Evolutionary conservation across 2,113 vertebrate genomes (phyloP), one percentile per base, ranked within the genome.

Genomic region (Pungitius pungitius): DNA sequence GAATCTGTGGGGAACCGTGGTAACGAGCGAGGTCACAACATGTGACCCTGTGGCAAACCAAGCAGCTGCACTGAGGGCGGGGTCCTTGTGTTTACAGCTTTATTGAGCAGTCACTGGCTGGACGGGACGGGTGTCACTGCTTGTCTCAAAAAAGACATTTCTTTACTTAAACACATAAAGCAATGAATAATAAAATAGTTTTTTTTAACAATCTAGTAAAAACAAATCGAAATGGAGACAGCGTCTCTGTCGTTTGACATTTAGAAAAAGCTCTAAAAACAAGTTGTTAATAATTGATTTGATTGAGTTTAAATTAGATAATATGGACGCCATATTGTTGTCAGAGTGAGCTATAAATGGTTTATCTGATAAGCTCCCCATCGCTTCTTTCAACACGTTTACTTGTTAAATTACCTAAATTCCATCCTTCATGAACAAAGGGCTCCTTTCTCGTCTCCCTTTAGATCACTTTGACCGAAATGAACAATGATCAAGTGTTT

Each of bases 351-450:
- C 57, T 10, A 65, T 27, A 22, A 47, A 64, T 66, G 3, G 54
- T 70, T 78, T 0, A 80, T 80, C 64, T 75, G 12, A 56, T 12
- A 30, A 42, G 60, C 66, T 71, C 51, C 30, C 45, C 37, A 8
- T 66, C 58, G 40, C 37, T 62, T 17, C 18, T 45, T 30, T 59
- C 33, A 45, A 33, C 49, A 27, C 30, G 10, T 72, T 45, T 37
- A 30, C 54, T 81, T 49, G 7, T 35, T 0, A 35, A 35, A 35
- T 35, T 4, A 35, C 33, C 3, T 55, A 56, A 54, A 62, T 40
- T 54, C 35, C 11, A 13, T 18, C 49, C 35, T 69, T 79, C 20
- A 37, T 33, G n/a, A n/a, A 59, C 59, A 5, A 20, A 55, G n/a
- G n/a, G n/a, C n/a, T 51, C 20, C n/a, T 51, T 51, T 22, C 2